Conservation (phyloP, 2,888 invertebrate species). For the Polydrusus tereticollis region DNA sequence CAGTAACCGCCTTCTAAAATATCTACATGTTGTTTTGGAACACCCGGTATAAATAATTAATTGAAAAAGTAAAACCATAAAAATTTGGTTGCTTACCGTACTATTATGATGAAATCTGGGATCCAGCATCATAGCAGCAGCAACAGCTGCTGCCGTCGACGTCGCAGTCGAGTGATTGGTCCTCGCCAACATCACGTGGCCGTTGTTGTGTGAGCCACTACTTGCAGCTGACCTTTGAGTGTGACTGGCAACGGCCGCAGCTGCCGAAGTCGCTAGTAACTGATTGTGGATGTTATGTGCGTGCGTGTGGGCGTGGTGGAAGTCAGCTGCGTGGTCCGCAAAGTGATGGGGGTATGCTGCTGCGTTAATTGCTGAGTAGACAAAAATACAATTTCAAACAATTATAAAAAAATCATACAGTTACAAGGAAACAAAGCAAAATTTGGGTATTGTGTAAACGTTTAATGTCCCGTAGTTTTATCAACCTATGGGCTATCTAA, state of each 20-base stretch:
- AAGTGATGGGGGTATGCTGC: slow-evolving; percentile 66
- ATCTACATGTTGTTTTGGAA: too few relatives aligned
- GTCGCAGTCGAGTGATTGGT: slow-evolving; percentile 64
- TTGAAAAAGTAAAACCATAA: too few relatives aligned
- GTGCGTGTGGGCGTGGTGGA: slow-evolving; percentile 64
- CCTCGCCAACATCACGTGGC: slow-evolving; percentile 65
- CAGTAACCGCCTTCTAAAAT: too few relatives aligned
- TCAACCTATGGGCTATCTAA: too few relatives aligned
- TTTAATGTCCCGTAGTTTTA: too few relatives aligned
- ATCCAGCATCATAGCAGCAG: slow-evolving; percentile 69
- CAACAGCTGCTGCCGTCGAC: slow-evolving; percentile 67
- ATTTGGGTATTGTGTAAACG: too few relatives aligned
- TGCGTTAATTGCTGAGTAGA: slow-evolving; percentile 57
- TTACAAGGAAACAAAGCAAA: too few relatives aligned
- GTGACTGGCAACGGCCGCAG: slow-evolving; percentile 47
- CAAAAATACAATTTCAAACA: background rate
- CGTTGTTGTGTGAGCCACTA: slow-evolving; percentile 60
- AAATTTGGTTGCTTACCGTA: slow-evolving; percentile 58
- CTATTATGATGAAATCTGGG: slow-evolving; percentile 68
- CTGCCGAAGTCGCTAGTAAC: slow-evolving; percentile 59
- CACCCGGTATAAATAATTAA: too few relatives aligned
- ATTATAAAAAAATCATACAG: background rate
- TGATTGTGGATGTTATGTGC: slow-evolving; percentile 66
- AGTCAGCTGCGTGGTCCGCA: slow-evolving; percentile 63
- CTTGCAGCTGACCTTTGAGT: slow-evolving; percentile 28